These are phyloP conservation scores for Heteractis magnifica DNA, from an alignment of 92 coral and sea anemone species.

Conservation along the genomic window DNA sequence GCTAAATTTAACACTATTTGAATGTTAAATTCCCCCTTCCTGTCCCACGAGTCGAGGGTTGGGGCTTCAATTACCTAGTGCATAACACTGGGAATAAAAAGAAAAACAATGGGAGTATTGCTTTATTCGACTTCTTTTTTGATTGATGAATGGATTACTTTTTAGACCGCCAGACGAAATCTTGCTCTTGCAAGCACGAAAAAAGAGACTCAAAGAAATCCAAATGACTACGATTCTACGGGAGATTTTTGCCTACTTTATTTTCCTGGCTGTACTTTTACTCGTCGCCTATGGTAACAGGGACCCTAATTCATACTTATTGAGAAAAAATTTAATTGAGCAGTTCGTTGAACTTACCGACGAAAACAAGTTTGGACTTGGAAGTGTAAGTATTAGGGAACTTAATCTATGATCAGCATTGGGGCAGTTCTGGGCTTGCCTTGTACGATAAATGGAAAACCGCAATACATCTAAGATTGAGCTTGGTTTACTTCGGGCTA, in stretches of 20 bases:
- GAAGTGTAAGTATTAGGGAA: conserved; percentile 50
- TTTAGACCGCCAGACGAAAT: conserved; percentile 79
- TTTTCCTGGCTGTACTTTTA: conserved; percentile 66
- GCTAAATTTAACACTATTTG: too few relatives aligned
- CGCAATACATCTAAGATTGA: too few relatives aligned
- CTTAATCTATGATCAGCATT: not conserved
- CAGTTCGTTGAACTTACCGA: conserved; percentile 58
- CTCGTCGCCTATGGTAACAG: conserved; percentile 86
- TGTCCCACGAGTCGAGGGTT: too few relatives aligned
- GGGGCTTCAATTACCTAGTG: too few relatives aligned
- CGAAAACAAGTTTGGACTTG: conserved; percentile 47
- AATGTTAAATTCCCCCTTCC: too few relatives aligned
- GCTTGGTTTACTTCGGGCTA: too few relatives aligned
- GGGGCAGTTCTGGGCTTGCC: too few relatives aligned
- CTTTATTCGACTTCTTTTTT: not conserved
- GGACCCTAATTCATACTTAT: conserved; percentile 71
- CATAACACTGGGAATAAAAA: too few relatives aligned
- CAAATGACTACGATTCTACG: conserved; percentile 69
- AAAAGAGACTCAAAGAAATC: conserved; percentile 77
- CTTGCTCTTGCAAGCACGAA: conserved; percentile 63
- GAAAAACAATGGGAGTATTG: too few relatives aligned
- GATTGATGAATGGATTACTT: not conserved
- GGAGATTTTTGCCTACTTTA: conserved; percentile 73
- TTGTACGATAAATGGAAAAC: too few relatives aligned
- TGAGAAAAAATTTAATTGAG: conserved; percentile 68